Evolutionary conservation across 2,888 invertebrate species (phyloP).

Genomic region (Halocaridina rubra): DNA sequence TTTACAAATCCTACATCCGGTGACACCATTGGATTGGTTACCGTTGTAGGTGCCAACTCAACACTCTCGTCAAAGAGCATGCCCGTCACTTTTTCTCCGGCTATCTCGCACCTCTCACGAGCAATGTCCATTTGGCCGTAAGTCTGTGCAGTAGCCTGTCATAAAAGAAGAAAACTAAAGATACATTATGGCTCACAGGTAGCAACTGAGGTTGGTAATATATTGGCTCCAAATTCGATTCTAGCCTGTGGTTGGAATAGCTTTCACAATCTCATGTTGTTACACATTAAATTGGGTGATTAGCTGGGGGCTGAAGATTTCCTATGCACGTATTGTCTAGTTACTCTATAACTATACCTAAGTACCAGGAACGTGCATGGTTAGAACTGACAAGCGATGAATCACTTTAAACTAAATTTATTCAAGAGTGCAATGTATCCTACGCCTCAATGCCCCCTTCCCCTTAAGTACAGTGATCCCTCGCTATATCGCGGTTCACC

Average conservation of each 20-base stretch:
- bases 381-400: too few relatives aligned
- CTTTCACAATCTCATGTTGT: too few relatives aligned
- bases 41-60: slow-evolving; percentile 7
- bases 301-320: not conserved
- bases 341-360: too few relatives aligned
- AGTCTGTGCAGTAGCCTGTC: slow-evolving; percentile 43
- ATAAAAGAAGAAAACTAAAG: not conserved
- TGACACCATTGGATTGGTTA: slow-evolving; percentile 56
- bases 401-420: too few relatives aligned
- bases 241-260: too few relatives aligned
- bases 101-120: slow-evolving; percentile 19
- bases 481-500: too few relatives aligned
- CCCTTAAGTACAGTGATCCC: too few relatives aligned
- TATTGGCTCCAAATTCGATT: too few relatives aligned
- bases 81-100: slow-evolving; percentile 71
- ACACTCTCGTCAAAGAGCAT: slow-evolving; percentile 71
- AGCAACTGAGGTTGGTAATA: too few relatives aligned
- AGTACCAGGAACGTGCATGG: too few relatives aligned
- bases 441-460: too few relatives aligned
- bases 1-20: slow-evolving; percentile 75
- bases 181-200: not conserved
- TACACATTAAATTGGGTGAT: not conserved
- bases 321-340: not conserved
- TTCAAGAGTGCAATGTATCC: too few relatives aligned
- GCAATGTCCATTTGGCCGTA: slow-evolving; percentile 32